Evolutionary conservation across 2,888 invertebrate species (phyloP).

Genomic region (Macaria notata): DNA sequence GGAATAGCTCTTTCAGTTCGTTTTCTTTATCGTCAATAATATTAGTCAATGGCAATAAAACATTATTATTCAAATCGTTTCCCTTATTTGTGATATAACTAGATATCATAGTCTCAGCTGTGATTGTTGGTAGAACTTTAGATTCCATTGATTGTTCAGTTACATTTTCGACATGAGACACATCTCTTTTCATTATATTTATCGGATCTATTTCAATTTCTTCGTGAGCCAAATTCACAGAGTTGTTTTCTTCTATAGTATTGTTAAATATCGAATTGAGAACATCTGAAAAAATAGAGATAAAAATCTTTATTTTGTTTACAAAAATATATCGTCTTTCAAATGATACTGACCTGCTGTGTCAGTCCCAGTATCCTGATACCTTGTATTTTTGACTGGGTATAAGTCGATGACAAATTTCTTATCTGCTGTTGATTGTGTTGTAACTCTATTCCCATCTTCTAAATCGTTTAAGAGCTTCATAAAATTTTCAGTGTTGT

Average conservation of each 20-base stretch:
- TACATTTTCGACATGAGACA: slow-evolving; percentile 14
- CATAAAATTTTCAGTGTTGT: slow-evolving; percentile 22
- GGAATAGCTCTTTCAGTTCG: slow-evolving; percentile 50
- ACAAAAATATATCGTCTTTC: background rate
- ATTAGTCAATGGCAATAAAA: slow-evolving; percentile 47
- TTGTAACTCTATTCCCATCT: slow-evolving; percentile 24
- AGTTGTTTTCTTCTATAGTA: slow-evolving; percentile 18
- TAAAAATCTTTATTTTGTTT: background rate
- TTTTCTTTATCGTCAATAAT: slow-evolving; percentile 51
- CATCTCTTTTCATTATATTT: slow-evolving; percentile 55
- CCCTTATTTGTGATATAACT: slow-evolving; percentile 16
- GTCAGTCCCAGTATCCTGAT: slow-evolving; percentile 2
- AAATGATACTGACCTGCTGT: slow-evolving; percentile 9
- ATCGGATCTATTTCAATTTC: slow-evolving; percentile 31
- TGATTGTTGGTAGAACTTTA: background rate
- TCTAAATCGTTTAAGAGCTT: slow-evolving; percentile 25
- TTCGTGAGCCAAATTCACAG: slow-evolving; percentile 24
- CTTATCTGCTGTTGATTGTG: slow-evolving; percentile 19
- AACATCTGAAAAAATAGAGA: background rate
- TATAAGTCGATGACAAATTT: slow-evolving; percentile 41
- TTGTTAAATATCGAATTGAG: slow-evolving; percentile 15
- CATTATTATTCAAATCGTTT: slow-evolving; percentile 36
- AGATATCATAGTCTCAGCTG: background rate
- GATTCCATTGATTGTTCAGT: background rate
- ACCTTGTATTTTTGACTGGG: slow-evolving; percentile 1